These are phyloP conservation scores for Drosophila ananassae DNA, from an alignment of 1,140 invertebrate genomes.

Conservation along the genomic window DNA sequence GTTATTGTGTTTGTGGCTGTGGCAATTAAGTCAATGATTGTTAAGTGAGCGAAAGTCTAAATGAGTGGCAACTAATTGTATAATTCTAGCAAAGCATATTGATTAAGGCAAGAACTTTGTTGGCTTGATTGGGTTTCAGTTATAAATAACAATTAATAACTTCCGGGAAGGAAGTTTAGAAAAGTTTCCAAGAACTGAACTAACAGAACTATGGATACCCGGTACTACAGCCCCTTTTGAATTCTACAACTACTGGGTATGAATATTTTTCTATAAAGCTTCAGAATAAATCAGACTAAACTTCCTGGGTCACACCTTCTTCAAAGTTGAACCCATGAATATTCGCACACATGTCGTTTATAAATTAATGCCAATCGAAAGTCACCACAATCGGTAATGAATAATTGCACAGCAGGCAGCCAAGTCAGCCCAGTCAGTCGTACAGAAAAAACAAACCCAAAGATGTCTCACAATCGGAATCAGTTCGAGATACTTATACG, in stretches of 20 bases:
- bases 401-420: conserved; percentile 64
- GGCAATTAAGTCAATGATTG: conserved; percentile 45
- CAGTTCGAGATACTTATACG: conserved; percentile 24
- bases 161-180: background rate
- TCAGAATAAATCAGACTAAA: no score
- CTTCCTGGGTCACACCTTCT: conserved; percentile 37
- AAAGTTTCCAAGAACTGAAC: background rate
- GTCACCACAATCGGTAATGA: conserved; percentile 48
- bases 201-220: no score
- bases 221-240: no score
- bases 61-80: background rate
- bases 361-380: conserved; percentile 36
- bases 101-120: background rate
- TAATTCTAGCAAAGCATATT: conserved; percentile 6
- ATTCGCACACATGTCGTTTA: conserved; percentile 20
- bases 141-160: background rate
- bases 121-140: background rate
- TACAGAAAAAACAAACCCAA: conserved; percentile 18
- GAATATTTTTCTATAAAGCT: no score
- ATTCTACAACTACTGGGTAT: no score
- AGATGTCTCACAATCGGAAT: conserved; percentile 39
- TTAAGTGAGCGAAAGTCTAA: conserved; percentile 46
- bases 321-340: conserved; percentile 15
- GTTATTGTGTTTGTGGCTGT: conserved; percentile 40
- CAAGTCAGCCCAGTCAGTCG: conserved; percentile 11